phyloP scores from a whole-genome alignment of 2,888 invertebrate species.

The Pyralis farinalis region DNA sequence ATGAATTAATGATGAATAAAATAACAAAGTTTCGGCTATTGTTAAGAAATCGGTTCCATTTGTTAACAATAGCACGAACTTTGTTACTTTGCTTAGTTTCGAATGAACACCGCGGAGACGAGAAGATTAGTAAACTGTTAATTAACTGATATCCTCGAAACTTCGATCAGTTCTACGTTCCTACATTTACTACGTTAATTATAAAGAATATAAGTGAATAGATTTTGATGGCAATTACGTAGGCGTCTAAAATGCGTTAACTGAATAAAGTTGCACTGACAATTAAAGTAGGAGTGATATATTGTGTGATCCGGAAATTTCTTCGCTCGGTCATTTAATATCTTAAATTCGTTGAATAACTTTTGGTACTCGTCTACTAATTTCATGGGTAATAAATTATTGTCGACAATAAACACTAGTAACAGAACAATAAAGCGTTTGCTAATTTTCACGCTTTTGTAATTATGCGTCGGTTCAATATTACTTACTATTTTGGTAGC shows the following conservation, averaged over 20 bases:
- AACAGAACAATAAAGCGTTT: not conserved
- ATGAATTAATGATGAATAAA: too few relatives aligned
- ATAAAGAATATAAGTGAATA: not conserved
- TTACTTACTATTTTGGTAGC: too few relatives aligned
- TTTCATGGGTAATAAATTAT: not conserved
- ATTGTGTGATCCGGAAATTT: too few relatives aligned
- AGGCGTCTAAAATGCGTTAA: not conserved
- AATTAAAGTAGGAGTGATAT: too few relatives aligned
- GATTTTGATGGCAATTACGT: not conserved
- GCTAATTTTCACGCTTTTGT: not conserved
- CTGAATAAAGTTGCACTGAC: too few relatives aligned
- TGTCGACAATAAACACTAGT: not conserved
- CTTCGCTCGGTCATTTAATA: not conserved
- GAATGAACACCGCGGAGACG: not conserved
- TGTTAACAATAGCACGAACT: not conserved
- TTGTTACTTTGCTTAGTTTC: not conserved
- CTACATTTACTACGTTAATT: not conserved
- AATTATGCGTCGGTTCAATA: not conserved
- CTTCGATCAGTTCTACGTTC: not conserved
- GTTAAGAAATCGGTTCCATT: too few relatives aligned
- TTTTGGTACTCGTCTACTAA: not conserved
- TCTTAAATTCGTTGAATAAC: not conserved
- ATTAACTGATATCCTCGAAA: conserved; percentile 3
- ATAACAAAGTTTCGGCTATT: too few relatives aligned
- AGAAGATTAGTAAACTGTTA: conserved; percentile 10